Percentiles rank a stretch among this genome's conserved stretches.
These are phyloP conservation scores for Poecilus cupreus DNA, from an alignment of 2,888 invertebrate species.

Conservation along the genomic window DNA sequence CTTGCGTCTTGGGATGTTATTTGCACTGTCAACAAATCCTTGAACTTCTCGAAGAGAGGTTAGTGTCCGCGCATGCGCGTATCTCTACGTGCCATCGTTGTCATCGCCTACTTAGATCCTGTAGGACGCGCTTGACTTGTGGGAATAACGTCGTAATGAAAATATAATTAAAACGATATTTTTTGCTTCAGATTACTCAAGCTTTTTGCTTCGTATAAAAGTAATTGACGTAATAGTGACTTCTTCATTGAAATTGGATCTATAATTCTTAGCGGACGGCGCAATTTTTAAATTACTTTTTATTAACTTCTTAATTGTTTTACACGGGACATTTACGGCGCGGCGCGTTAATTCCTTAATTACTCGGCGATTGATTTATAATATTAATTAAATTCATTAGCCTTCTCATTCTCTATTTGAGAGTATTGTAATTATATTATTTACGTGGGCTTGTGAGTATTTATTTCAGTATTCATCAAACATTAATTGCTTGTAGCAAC, in stretches of 20 bases:
- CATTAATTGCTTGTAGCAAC: too few relatives aligned
- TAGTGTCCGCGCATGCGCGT: background rate
- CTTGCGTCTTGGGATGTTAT: conserved; percentile 17
- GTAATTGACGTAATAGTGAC: background rate
- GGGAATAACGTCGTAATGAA: conserved; percentile 20
- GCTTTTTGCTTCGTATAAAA: background rate
- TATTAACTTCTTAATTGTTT: conserved; percentile 34
- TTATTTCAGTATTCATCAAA: too few relatives aligned
- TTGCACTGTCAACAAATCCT: conserved; percentile 42
- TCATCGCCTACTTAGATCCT: background rate
- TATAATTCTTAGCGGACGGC: conserved; percentile 1
- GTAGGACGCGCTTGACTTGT: background rate
- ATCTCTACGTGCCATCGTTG: background rate
- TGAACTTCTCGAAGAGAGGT: conserved; percentile 40
- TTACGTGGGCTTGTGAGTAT: too few relatives aligned
- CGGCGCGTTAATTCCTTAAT: background rate
- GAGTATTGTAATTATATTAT: too few relatives aligned
- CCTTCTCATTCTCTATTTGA: too few relatives aligned
- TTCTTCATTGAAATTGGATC: background rate
- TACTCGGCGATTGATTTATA: background rate
- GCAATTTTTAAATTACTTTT: conserved; percentile 27
- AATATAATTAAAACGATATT: conserved; percentile 46
- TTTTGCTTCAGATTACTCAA: conserved; percentile 8
- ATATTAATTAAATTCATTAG: background rate
- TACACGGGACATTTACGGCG: background rate